Evolutionary conservation across 2,113 vertebrate species (phyloP).

Genomic region (Castor canadensis): DNA sequence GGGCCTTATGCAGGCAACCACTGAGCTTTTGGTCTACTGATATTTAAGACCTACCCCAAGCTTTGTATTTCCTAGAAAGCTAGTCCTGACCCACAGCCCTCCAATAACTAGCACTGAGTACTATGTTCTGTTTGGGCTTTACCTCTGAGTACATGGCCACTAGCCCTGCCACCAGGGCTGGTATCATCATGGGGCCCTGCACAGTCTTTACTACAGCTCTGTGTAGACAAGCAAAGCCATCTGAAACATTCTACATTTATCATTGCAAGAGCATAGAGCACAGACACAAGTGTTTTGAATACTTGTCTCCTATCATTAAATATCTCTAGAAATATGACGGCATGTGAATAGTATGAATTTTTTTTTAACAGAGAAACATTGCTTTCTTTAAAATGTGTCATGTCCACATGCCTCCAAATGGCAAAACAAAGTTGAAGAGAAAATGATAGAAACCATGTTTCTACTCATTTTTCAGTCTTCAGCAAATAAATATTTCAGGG

Average conservation of each 20-base stretch:
- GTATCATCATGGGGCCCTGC: too few species aligned
- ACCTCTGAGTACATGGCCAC: background rate
- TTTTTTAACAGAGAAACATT: background rate
- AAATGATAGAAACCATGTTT: background rate
- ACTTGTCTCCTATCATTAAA: background rate
- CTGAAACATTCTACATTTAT: background rate
- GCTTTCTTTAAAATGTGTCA: background rate
- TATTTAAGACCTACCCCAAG: background rate
- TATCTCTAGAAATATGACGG: background rate
- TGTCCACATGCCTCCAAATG: background rate
- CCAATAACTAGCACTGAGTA: background rate
- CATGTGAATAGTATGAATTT: background rate
- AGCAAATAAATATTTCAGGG: background rate
- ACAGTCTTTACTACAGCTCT: too few species aligned
- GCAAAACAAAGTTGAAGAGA: background rate
- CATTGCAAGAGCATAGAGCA: background rate
- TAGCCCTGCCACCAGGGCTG: rapidly evolving
- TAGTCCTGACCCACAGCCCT: too few species aligned
- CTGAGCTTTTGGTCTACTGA: background rate
- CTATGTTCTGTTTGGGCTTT: background rate
- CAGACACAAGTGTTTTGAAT: background rate
- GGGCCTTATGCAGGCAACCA: too few species aligned
- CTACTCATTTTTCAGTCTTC: background rate
- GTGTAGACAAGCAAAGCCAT: background rate
- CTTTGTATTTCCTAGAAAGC: background rate